Evolutionary conservation across 1,140 invertebrate genomes (phyloP).

Genomic region (Melitaea cinxia): DNA sequence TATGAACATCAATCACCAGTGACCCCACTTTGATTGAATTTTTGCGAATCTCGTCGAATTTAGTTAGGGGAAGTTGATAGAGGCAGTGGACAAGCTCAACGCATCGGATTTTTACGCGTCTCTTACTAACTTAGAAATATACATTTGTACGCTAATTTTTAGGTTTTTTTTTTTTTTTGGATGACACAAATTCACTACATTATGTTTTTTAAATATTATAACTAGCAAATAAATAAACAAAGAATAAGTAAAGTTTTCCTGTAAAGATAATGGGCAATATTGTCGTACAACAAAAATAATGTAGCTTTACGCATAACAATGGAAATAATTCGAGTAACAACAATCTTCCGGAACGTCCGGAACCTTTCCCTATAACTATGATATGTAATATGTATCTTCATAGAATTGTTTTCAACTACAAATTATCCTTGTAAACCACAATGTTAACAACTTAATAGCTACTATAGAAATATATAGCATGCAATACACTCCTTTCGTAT

Average conservation of each 20-base stretch:
- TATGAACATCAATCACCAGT: conserved; percentile 37
- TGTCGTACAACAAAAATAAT: neutral
- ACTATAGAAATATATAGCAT: conserved; percentile 6
- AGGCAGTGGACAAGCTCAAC: conserved; percentile 3
- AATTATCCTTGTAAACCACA: conserved; percentile 17
- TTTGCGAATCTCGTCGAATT: conserved; percentile 16
- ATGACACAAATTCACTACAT: too few species aligned
- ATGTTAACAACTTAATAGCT: neutral
- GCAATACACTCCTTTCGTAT: neutral
- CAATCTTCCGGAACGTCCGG: conserved; percentile 14
- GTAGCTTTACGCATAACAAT: conserved; percentile 3
- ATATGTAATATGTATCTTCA: conserved; percentile 6
- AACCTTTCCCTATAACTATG: conserved; percentile 17
- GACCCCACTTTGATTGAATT: conserved; percentile 43
- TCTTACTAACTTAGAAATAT: too few species aligned
- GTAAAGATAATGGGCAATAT: too few species aligned
- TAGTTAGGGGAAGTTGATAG: conserved; percentile 1
- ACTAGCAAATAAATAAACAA: too few species aligned
- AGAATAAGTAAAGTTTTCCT: too few species aligned
- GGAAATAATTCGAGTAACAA: conserved; percentile 22
- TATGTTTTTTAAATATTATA: too few species aligned
- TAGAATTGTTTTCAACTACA: conserved; percentile 19
- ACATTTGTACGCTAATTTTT: too few species aligned
- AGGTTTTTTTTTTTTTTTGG: too few species aligned
- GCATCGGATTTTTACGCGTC: neutral